These are phyloP conservation scores for Chionomys nivalis DNA, from an alignment of 2,113 vertebrate species.

Conservation along the genomic window DNA sequence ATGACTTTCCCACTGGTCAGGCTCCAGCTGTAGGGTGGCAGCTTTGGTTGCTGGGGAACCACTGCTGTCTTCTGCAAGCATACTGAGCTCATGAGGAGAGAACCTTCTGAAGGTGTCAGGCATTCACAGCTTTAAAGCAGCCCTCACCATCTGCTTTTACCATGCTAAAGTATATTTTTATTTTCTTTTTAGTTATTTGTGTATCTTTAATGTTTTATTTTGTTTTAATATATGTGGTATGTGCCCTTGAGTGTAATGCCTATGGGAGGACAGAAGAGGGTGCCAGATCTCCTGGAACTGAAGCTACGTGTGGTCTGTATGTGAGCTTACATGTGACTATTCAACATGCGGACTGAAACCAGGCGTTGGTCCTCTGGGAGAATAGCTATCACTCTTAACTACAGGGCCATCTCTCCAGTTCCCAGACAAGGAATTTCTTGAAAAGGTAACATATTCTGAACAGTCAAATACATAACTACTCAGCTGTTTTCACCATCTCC, in stretches of 20 bases:
- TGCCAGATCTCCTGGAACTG: neutral
- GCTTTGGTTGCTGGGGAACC: neutral
- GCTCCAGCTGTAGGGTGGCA: neutral
- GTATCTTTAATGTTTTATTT: neutral
- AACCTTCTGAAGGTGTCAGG: neutral
- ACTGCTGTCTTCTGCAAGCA: neutral
- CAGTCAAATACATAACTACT: conserved; percentile 60
- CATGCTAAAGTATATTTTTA: conserved; percentile 52
- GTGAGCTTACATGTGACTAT: neutral
- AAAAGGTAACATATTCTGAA: conserved; percentile 58
- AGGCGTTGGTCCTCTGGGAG: neutral
- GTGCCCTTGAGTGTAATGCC: neutral
- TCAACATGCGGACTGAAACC: neutral
- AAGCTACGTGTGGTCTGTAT: neutral
- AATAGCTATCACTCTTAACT: neutral
- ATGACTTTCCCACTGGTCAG: neutral
- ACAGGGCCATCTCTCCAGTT: neutral
- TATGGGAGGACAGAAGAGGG: neutral
- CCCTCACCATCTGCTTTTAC: conserved; percentile 31
- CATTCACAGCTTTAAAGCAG: conserved; percentile 56
- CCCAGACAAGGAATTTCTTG: neutral
- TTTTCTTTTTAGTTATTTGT: neutral
- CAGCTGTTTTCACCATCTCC: conserved; percentile 37
- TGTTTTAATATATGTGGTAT: neutral
- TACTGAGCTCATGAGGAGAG: conserved; percentile 1